Evolutionary conservation across 2,797 vertebrate genomes (phyloP).

Genomic region (Helostoma temminkii): DNA sequence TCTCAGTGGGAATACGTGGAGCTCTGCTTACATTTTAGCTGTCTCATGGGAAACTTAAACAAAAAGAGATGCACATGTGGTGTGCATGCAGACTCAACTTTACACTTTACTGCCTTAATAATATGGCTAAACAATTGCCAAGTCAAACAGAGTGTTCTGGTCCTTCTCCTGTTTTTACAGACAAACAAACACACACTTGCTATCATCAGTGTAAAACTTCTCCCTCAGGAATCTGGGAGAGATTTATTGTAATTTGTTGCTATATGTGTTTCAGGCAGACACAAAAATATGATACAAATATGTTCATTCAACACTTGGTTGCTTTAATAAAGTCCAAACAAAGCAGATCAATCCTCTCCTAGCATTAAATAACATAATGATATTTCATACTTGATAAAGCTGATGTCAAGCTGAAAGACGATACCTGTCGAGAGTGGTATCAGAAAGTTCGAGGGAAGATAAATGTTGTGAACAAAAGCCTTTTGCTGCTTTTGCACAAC

Average conservation of each 20-base stretch:
- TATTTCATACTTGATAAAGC: slow-evolving; percentile 16
- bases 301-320: slow-evolving; percentile 19
- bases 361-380: slow-evolving; percentile 19
- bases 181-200: slow-evolving; percentile 47
- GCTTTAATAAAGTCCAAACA: slow-evolving; percentile 14
- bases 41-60: slow-evolving; percentile 63
- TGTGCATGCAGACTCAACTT: slow-evolving; percentile 60
- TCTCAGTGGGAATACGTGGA: slow-evolving; percentile 66
- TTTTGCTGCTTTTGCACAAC: slow-evolving; percentile 8
- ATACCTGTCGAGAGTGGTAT: slow-evolving; percentile 32
- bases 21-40: slow-evolving; percentile 76
- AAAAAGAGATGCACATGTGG: slow-evolving; percentile 68
- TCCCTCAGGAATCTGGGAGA: slow-evolving; percentile 16
- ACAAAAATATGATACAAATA: background rate
- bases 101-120: slow-evolving; percentile 79
- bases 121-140: slow-evolving; percentile 71
- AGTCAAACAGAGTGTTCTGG: slow-evolving; percentile 66
- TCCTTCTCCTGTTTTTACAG: slow-evolving; percentile 59
- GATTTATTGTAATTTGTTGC: slow-evolving; percentile 30
- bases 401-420: slow-evolving; percentile 32
- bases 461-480: slow-evolving; percentile 39
- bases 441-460: slow-evolving; percentile 40
- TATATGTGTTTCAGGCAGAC: slow-evolving; percentile 8
- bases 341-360: slow-evolving; percentile 6
- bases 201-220: slow-evolving; percentile 35